A percentile compares a stretch with the other conserved stretches of the same genome.
phyloP scores from a whole-genome alignment of 1,140 invertebrate species.

The Orius laevigatus region DNA sequence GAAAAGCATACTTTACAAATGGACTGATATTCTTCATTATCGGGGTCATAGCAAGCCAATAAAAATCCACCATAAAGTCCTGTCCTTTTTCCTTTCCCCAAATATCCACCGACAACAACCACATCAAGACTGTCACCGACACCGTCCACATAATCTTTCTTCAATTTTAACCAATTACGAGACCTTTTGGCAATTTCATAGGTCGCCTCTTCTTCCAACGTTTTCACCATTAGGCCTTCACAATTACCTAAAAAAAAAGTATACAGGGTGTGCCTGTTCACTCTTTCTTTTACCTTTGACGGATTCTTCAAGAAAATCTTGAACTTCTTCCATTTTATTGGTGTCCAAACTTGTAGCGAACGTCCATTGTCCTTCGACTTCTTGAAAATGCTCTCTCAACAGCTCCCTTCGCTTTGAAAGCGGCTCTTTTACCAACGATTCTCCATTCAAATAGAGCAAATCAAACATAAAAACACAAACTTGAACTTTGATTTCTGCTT shows the following conservation, averaged over 20 bases:
- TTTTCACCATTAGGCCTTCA: slow-evolving; percentile 99
- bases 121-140: slow-evolving; percentile 85
- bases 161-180: slow-evolving; percentile 93
- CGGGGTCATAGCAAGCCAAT: slow-evolving; percentile 87
- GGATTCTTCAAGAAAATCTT: slow-evolving; percentile 89
- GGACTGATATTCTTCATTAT: slow-evolving; percentile 85
- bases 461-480: slow-evolving; percentile 98
- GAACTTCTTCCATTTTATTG: slow-evolving; percentile 77
- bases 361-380: slow-evolving; percentile 67
- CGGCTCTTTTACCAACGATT: slow-evolving; percentile 64
- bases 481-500: slow-evolving; percentile 85
- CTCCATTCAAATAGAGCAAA: slow-evolving; percentile 85
- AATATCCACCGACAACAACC: slow-evolving; percentile 92
- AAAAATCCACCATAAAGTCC: slow-evolving; percentile 93
- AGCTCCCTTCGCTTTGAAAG: slow-evolving; percentile 60
- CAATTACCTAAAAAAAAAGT: slow-evolving; percentile 57
- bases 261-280: neutral
- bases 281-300: slow-evolving; percentile 56
- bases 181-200: slow-evolving; percentile 98
- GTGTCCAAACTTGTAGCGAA: slow-evolving; percentile 79
- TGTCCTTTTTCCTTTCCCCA: slow-evolving; percentile 85
- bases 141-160: slow-evolving; percentile 95
- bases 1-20: slow-evolving; percentile 58
- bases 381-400: slow-evolving; percentile 56
- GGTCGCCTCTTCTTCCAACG: slow-evolving; percentile 76